phyloP scores from a whole-genome alignment of 2,888 invertebrate species.

The Lithophane semibrunnea region DNA sequence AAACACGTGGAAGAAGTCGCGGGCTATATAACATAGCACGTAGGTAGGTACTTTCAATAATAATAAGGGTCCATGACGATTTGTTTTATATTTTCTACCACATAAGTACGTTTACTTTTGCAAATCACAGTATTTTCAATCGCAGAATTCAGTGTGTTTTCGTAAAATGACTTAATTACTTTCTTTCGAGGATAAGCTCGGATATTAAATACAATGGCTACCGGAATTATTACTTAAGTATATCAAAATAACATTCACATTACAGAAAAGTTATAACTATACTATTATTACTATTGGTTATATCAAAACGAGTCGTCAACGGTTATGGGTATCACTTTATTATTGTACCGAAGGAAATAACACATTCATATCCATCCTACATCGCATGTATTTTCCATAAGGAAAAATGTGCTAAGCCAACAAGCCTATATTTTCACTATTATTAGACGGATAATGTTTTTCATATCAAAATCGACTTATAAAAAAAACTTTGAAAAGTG shows the following conservation, averaged over 20 bases:
- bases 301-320: constrained; percentile 14
- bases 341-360: constrained; percentile 55
- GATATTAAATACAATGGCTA: background rate
- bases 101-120: too few relatives aligned
- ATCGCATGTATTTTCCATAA: constrained; percentile 39
- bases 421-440: constrained; percentile 49
- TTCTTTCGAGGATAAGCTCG: background rate
- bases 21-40: background rate
- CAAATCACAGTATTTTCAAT: too few relatives aligned
- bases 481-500: too few relatives aligned
- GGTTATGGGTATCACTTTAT: constrained; percentile 45
- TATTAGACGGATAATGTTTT: constrained; percentile 59
- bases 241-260: constrained; percentile 8
- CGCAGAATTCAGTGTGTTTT: background rate
- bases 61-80: background rate
- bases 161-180: background rate
- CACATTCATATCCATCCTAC: constrained; percentile 44
- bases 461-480: background rate
- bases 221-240: background rate
- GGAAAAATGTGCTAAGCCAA: constrained; percentile 45
- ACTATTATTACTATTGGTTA: constrained; percentile 8
- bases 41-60: background rate
- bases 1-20: too few relatives aligned
- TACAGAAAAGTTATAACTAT: constrained; percentile 7
- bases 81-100: background rate